Evolutionary conservation across 2,113 vertebrate species (phyloP).

Genomic region (Phyllostomus hastatus): DNA sequence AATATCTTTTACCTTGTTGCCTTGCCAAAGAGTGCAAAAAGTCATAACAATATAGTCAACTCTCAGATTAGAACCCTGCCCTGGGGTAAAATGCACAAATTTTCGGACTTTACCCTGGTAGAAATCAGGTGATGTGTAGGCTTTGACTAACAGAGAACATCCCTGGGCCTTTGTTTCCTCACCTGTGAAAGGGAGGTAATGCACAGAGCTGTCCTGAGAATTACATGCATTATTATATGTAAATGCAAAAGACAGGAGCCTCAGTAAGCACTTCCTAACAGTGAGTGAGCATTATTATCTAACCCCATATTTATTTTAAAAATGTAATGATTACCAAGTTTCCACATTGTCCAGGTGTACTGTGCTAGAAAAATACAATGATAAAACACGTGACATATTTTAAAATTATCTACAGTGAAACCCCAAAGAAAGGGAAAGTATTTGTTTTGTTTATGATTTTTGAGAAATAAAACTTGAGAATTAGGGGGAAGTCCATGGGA

Average conservation of each 20-base stretch:
- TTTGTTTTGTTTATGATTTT: not conserved
- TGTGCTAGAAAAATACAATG: not conserved
- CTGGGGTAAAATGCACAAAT: not conserved
- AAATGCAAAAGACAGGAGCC: not conserved
- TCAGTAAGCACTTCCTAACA: not conserved
- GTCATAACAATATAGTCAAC: not conserved
- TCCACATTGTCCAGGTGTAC: not conserved
- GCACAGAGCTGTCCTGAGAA: not conserved
- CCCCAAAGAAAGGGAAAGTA: not conserved
- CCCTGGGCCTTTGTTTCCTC: not conserved
- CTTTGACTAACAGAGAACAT: not conserved
- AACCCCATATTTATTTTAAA: not conserved
- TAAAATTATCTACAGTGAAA: conserved; percentile 8
- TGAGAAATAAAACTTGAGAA: not conserved
- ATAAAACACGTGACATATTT: not conserved
- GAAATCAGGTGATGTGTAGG: not conserved
- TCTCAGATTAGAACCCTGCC: not conserved
- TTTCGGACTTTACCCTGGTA: not conserved
- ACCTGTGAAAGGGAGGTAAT: not conserved
- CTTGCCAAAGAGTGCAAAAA: not conserved
- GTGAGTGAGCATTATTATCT: not conserved
- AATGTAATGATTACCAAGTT: not conserved
- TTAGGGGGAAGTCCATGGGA: not conserved
- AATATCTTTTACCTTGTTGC: not conserved
- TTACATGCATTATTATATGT: not conserved